phyloP scores from a whole-genome alignment of 2,888 invertebrate genomes.

The Xestoiulus laeticollis region DNA sequence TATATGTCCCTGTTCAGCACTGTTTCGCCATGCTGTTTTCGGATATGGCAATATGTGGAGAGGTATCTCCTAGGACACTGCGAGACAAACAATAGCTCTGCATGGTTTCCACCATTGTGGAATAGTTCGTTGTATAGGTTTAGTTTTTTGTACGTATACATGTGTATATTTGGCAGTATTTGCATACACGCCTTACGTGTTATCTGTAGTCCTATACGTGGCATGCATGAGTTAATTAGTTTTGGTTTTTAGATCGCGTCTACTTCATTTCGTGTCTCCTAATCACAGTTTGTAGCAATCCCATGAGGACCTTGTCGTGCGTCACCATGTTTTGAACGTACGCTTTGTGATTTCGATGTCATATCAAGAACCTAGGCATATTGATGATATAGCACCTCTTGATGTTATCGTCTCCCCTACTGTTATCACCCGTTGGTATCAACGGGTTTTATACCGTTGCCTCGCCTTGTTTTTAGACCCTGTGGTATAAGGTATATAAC shows the following conservation, averaged over 20 bases:
- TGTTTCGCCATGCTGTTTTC: background rate
- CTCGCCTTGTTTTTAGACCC: background rate
- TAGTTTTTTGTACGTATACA: background rate
- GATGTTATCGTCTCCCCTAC: background rate
- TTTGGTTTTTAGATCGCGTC: background rate
- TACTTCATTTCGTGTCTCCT: background rate
- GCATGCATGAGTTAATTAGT: slow-evolving; percentile 13
- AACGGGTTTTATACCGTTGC: background rate
- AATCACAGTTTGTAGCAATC: background rate
- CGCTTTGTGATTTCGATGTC: background rate
- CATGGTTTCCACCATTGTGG: background rate
- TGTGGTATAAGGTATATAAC: background rate
- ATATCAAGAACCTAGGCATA: background rate
- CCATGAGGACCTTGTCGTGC: background rate
- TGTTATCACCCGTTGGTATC: background rate
- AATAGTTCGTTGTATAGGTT: background rate
- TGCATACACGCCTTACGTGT: background rate
- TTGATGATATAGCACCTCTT: background rate
- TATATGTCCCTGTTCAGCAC: background rate
- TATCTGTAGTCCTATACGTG: slow-evolving; percentile 24
- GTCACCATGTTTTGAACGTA: background rate
- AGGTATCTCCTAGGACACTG: slow-evolving; percentile 7
- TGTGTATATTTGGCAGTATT: background rate
- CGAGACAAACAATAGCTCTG: background rate
- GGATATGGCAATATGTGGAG: background rate